Evolutionary conservation across 2,888 invertebrate species (phyloP), one percentile per base, ranked within the genome.

Genomic region (Synanthedon andrenaeformis): DNA sequence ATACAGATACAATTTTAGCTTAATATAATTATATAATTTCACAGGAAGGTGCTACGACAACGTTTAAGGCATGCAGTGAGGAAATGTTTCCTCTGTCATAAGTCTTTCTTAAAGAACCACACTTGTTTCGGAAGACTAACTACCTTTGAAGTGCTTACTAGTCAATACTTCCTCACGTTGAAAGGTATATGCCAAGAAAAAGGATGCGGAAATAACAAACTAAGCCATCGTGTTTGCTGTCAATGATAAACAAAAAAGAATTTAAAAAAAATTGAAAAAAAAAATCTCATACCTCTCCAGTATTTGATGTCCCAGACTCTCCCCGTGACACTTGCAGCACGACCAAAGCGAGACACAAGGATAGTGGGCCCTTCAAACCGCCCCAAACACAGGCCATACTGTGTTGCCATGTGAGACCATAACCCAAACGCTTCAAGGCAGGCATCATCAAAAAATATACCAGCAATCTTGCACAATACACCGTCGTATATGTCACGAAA

Each of bases 341-440:
- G 48, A 89, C 83, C 13, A 91, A 70, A 0, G 91, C 89, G 49
- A 91, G 71, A 52, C 90, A 89, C 13, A 91, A 70, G 0, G 90
- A 89, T 6, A 91, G 76, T 0, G 91, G 90, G 0, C 91, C 91
- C 23, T 91, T 71, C 1, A 91, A 69, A 0, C 91, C 91, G 14
- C 91, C 90, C 91, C 91, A 92, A 3, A 89, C 89, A 62, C 90
- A 87, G 3, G 91, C 89, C 61, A 89, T 69, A 55, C 85, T 86
- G 55, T 89, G 87, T 58, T 88, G 83, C 90, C 90, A 90, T 0
- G 85, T 76, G 69, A 91, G 77, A 0, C 90, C 90, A 60, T 90
- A 91, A 0, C 91, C 91, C 2, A 90, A 72, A 12, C 76, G 81
- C 19, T 75, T 76, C 23, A 91, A 71, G 0, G 90, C 54, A 0